These are phyloP conservation scores for Zaprionus gabonicus DNA, from an alignment of 1,140 invertebrate species.

Conservation along the genomic window DNA sequence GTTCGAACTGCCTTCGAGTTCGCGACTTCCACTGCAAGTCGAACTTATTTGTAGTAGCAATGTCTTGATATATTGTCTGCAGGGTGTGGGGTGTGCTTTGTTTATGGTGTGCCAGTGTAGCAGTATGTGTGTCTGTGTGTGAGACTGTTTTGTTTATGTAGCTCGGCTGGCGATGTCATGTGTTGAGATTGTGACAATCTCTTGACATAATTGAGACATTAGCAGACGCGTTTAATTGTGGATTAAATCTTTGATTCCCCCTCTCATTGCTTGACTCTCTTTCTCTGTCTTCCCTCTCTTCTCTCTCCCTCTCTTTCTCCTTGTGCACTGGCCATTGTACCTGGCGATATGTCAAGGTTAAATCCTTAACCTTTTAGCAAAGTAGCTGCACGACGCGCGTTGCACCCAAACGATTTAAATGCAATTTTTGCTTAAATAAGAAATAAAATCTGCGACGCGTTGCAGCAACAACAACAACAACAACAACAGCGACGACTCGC, in stretches of 20 bases:
- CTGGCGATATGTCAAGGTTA: constrained; percentile 73
- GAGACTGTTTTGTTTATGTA: constrained; percentile 71
- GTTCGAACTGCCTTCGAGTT: constrained; percentile 1
- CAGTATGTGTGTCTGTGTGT: constrained; percentile 51
- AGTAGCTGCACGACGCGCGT: constrained; percentile 46
- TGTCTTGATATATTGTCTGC: constrained; percentile 72
- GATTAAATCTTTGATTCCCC: not conserved
- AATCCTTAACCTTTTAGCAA: constrained; percentile 65
- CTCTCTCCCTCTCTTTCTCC: not conserved
- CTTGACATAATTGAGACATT: constrained; percentile 82
- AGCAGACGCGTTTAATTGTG: constrained; percentile 64
- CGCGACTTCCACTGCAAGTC: not conserved
- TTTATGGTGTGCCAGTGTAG: constrained; percentile 52
- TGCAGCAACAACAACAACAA: constrained; percentile 32
- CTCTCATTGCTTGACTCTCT: not conserved
- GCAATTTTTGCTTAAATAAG: constrained; percentile 83
- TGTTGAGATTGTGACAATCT: constrained; percentile 57
- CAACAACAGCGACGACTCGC: constrained; percentile 26
- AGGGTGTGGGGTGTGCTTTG: constrained; percentile 30
- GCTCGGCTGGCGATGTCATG: constrained; percentile 31
- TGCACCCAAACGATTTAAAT: constrained; percentile 74
- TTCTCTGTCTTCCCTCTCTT: not conserved
- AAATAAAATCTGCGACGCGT: constrained; percentile 68
- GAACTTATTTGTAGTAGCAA: constrained; percentile 77
- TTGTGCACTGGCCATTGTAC: constrained; percentile 29